Evolutionary conservation across 1,140 invertebrate genomes (phyloP).

Genomic region (Amphibalanus amphitrite): DNA sequence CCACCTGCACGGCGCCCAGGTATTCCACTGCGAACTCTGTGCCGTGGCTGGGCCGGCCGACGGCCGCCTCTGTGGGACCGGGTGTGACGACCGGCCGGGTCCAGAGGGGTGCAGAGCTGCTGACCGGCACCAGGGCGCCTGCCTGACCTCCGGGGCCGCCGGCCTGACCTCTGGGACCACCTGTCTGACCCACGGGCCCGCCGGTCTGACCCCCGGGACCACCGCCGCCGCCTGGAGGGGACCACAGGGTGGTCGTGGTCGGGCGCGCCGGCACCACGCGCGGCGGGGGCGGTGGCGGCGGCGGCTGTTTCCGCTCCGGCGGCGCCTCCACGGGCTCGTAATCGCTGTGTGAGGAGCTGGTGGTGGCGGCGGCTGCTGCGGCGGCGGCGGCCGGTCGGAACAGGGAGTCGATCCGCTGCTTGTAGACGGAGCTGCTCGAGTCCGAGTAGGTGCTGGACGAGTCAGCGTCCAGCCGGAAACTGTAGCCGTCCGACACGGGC

Average conservation of each 20-base stretch:
- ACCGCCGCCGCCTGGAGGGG: conserved; percentile 5
- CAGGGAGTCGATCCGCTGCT: conserved; percentile 62
- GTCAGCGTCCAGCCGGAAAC: conserved; percentile 15
- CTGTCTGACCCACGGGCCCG: neutral
- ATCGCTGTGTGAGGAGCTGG: neutral
- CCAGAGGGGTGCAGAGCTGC: too few relatives aligned
- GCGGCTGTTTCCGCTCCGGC: neutral
- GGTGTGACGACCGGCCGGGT: too few relatives aligned
- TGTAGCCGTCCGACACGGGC: conserved; percentile 13
- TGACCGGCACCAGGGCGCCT: too few relatives aligned
- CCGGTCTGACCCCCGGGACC: too few relatives aligned
- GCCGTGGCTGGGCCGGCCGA: too few relatives aligned
- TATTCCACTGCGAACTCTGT: conserved; percentile 43
- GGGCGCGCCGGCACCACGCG: neutral
- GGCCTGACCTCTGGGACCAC: neutral
- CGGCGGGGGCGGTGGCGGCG: too few relatives aligned
- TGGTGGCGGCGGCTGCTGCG: too few relatives aligned
- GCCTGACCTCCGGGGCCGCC: conserved; percentile 3
- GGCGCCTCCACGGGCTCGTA: neutral
- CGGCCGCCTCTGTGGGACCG: too few relatives aligned
- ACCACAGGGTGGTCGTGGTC: neutral
- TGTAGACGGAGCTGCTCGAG: conserved; percentile 39
- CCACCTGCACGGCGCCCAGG: conserved; percentile 55
- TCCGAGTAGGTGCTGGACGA: conserved; percentile 13
- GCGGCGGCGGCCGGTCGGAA: conserved; percentile 31